Evolutionary conservation across 92 coral and sea anemone genomes (phyloP).

Genomic region (Hydrozoanthus gracilis): DNA sequence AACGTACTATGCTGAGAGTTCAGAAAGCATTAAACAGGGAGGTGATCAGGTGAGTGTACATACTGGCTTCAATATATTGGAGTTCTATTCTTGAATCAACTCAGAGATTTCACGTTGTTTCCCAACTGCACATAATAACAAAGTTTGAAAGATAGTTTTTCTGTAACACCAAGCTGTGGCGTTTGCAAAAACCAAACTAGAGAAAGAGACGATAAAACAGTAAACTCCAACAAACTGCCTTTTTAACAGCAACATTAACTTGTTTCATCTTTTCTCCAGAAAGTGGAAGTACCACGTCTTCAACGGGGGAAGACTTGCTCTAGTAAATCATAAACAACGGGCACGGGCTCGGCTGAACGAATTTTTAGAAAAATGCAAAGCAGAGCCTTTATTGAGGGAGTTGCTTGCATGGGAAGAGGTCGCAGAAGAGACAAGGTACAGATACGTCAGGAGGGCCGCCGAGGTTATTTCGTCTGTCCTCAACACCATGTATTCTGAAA

Average conservation of each 20-base stretch:
- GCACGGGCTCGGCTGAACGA: not conserved
- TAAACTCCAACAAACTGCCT: not conserved
- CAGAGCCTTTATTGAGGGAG: not conserved
- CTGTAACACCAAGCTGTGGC: not conserved
- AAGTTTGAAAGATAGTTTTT: not conserved
- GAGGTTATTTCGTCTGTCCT: slow-evolving; percentile 2
- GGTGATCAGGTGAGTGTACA: slow-evolving; percentile 3
- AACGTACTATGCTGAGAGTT: not conserved
- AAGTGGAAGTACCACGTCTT: slow-evolving; percentile 19
- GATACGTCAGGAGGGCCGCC: not conserved
- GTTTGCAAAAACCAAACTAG: not conserved
- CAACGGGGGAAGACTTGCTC: not conserved
- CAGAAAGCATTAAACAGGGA: slow-evolving; percentile 3
- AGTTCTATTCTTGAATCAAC: not conserved
- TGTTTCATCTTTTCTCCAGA: not conserved
- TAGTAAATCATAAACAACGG: not conserved
- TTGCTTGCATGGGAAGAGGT: not conserved
- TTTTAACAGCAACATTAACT: not conserved
- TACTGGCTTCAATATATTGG: not conserved
- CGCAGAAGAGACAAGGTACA: slow-evolving; percentile 1
- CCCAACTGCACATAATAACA: not conserved
- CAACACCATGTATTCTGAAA: slow-evolving; percentile 1
- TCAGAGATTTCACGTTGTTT: not conserved
- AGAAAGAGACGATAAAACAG: not conserved
- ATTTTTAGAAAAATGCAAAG: not conserved